phyloP scores from a whole-genome alignment of 2,113 vertebrate species.

The Mandrillus leucophaeus region DNA sequence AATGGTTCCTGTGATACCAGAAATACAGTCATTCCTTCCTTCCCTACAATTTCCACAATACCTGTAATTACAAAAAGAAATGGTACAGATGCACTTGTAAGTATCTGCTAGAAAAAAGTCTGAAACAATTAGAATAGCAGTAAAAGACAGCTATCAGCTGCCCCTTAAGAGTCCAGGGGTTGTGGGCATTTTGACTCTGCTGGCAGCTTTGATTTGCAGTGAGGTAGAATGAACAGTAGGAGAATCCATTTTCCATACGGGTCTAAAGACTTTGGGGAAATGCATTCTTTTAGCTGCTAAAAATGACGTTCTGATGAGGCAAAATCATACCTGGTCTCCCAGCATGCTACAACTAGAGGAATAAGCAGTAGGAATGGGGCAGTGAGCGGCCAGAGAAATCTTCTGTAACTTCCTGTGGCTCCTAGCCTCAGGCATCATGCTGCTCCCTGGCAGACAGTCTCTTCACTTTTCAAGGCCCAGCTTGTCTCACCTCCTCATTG shows the following conservation, averaged over 20 bases:
- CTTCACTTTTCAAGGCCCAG: background rate
- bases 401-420: background rate
- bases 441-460: accelerated
- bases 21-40: background rate
- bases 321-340: background rate
- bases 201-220: background rate
- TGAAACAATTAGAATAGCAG: background rate
- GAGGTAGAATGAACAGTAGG: background rate
- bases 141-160: background rate
- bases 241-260: background rate
- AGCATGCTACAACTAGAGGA: background rate
- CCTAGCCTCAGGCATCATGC: accelerated
- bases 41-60: background rate
- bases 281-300: background rate
- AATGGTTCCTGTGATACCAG: background rate
- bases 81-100: background rate
- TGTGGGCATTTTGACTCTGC: background rate
- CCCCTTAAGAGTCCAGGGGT: background rate
- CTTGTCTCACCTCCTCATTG: background rate
- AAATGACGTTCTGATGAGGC: background rate
- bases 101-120: background rate
- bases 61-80: background rate
- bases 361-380: accelerated
- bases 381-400: background rate
- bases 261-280: background rate